A percentile compares a stretch with the other conserved stretches of the same genome.
Conservation (phyloP, 2,113 vertebrate species). For the Symphodus melops region DNA sequence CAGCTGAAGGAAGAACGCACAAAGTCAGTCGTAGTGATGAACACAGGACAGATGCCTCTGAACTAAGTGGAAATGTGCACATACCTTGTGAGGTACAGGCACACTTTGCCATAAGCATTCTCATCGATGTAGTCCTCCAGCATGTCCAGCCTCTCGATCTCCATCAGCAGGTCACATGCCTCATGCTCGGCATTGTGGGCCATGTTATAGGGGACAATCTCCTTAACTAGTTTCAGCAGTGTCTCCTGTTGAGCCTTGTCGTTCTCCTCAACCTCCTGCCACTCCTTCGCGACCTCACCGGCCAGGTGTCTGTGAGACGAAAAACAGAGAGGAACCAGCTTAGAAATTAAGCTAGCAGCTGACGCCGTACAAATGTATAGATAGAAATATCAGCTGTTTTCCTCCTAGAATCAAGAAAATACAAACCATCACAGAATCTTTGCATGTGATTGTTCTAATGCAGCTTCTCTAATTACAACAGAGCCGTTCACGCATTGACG, state of each 20-base stretch:
- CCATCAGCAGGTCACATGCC: slow-evolving; percentile 98
- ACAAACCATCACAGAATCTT: background rate
- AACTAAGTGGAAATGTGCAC: background rate
- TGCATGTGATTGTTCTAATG: too few species aligned
- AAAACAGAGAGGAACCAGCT: background rate
- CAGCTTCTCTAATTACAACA: background rate
- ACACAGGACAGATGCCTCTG: too few species aligned
- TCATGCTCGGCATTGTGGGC: slow-evolving; percentile 97
- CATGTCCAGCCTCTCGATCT: slow-evolving; percentile 97
- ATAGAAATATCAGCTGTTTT: background rate
- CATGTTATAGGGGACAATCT: slow-evolving; percentile 99
- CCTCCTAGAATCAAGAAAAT: background rate
- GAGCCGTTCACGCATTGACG: background rate
- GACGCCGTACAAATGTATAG: background rate
- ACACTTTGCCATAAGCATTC: slow-evolving; percentile 97
- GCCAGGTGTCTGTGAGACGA: slow-evolving; percentile 87
- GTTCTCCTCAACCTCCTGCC: slow-evolving; percentile 96
- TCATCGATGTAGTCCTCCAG: slow-evolving; percentile 96
- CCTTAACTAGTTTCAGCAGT: slow-evolving; percentile 93
- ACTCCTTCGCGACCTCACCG: slow-evolving; percentile 97
- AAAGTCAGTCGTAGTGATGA: background rate
- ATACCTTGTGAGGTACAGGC: slow-evolving; percentile 97
- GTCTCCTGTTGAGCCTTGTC: slow-evolving; percentile 94
- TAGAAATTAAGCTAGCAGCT: background rate
- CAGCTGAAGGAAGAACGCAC: slow-evolving; percentile 81